phyloP scores from a whole-genome alignment of 2,797 vertebrate genomes.

The Enteromius unitaeniatus region DNA sequence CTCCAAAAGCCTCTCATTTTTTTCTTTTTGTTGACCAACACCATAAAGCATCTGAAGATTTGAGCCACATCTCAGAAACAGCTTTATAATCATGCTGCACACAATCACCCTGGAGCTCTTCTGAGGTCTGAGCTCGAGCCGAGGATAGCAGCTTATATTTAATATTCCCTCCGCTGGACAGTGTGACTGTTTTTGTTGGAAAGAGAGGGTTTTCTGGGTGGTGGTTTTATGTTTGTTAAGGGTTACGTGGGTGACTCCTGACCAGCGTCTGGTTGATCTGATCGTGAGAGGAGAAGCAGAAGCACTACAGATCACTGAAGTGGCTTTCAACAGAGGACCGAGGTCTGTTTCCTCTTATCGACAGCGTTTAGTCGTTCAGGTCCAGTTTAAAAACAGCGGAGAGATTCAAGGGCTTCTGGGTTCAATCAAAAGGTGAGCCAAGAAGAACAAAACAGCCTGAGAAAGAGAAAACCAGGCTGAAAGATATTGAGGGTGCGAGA shows the following conservation, averaged over 20 bases:
- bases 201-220: not conserved
- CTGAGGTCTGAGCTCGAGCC: not conserved
- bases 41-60: constrained; percentile 46
- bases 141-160: not conserved
- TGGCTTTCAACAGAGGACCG: not conserved
- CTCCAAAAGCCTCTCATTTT: not conserved
- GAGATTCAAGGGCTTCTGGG: constrained; percentile 11
- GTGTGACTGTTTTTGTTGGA: not conserved
- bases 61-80: constrained; percentile 41
- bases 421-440: not conserved
- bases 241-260: not conserved
- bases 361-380: not conserved
- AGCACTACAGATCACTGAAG: not conserved
- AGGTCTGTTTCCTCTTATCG: constrained; percentile 36
- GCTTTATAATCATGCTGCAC: constrained; percentile 51
- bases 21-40: not conserved
- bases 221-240: not conserved
- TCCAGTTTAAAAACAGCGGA: constrained; percentile 3
- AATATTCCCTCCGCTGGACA: not conserved
- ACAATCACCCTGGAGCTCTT: constrained; percentile 17
- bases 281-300: not conserved
- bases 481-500: not conserved
- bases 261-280: constrained; percentile 12
- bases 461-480: not conserved
- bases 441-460: constrained; percentile 1